These are phyloP conservation scores for Zingel zingel DNA, from an alignment of 2,113 vertebrate species.

Conservation along the genomic window DNA sequence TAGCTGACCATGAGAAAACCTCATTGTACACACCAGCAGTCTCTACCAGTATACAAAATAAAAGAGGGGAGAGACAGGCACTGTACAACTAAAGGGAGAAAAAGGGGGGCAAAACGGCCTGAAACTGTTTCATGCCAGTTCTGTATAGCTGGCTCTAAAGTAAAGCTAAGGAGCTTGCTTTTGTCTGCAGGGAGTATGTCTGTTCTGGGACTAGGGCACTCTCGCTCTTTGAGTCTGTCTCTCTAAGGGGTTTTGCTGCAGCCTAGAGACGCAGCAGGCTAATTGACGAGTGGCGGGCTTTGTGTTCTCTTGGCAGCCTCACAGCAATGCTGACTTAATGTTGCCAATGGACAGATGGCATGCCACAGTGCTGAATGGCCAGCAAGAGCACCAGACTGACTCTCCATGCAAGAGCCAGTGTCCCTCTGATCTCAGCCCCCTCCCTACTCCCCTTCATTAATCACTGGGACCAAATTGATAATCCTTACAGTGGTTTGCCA, in stretches of 20 bases:
- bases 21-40: not conserved
- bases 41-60: not conserved
- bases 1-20: not conserved
- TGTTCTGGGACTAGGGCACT: constrained; percentile 53
- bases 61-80: not conserved
- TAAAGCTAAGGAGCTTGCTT: constrained; percentile 48
- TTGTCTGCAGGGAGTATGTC: constrained; percentile 57
- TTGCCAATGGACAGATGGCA: constrained; percentile 79
- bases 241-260: constrained; percentile 53
- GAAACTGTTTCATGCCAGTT: constrained; percentile 38
- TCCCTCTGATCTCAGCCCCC: constrained; percentile 48
- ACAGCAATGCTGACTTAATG: constrained; percentile 54
- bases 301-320: constrained; percentile 75
- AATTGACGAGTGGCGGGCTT: constrained; percentile 78
- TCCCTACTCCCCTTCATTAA: not conserved
- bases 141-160: constrained; percentile 32
- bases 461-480: constrained; percentile 40
- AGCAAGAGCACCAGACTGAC: constrained; percentile 36
- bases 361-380: constrained; percentile 53
- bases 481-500: constrained; percentile 44
- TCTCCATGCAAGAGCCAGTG: constrained; percentile 35
- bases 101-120: not conserved
- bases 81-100: not conserved
- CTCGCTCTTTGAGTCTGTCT: constrained; percentile 34
- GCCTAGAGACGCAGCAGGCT: constrained; percentile 67